phyloP scores from a whole-genome alignment of 2,888 invertebrate genomes.

The Chaetogeoica ovagalla region DNA sequence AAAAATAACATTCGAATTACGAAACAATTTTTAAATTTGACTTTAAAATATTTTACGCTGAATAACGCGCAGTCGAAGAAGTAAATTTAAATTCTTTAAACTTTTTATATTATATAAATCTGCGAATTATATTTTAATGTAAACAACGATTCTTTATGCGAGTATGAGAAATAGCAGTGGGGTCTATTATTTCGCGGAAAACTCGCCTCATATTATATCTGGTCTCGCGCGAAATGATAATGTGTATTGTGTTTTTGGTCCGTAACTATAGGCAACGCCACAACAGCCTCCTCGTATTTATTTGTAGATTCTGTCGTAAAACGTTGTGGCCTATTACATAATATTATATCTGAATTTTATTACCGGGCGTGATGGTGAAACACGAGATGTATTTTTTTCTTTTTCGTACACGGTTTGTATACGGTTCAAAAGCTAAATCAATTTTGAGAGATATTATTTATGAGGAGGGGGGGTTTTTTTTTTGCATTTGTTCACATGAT shows the following conservation, averaged over 20 bases:
- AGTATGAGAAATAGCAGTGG: not conserved
- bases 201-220: not conserved
- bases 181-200: not conserved
- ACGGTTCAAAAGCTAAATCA: not conserved
- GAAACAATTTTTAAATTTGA: not conserved
- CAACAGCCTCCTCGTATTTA: not conserved
- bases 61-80: not conserved
- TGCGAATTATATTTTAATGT: not conserved
- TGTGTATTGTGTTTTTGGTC: not conserved
- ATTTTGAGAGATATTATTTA: conserved; percentile 6
- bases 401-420: not conserved
- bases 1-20: not conserved
- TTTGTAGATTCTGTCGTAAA: conserved; percentile 7
- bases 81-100: not conserved
- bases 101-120: not conserved
- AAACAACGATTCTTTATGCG: too few relatives aligned
- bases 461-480: too few relatives aligned
- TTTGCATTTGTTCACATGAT: too few relatives aligned
- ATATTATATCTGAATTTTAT: conserved; percentile 11
- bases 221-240: not conserved
- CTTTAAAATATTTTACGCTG: not conserved
- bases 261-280: not conserved
- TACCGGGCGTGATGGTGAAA: not conserved
- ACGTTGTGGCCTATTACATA: not conserved
- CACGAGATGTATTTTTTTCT: not conserved